Evolutionary conservation across 2,888 invertebrate species (phyloP), one percentile per base, ranked within the genome.

Genomic region (Petrolisthes manimaculis): DNA sequence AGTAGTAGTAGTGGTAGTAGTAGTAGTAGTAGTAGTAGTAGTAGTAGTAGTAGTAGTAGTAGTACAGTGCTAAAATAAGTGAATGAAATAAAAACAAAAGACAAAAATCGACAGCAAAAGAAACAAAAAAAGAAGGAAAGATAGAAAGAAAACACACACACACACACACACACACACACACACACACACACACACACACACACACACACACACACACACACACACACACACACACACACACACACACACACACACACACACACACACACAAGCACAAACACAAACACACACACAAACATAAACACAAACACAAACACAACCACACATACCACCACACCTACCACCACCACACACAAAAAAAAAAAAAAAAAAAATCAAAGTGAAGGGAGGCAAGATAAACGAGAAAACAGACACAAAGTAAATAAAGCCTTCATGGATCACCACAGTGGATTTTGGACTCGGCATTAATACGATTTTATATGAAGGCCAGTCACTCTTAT

Each of bases 91-190:
- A 61, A 61, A 1, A 61, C 9, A 61, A 61, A 61, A 2, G 9
- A 18, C 18, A 61, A 61, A 61, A 61, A 61, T 9, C 1, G 1
- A 3, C 1, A 1, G 3, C 1, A 1, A 18, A 18, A 18, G 1
- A 0, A 61, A 12, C 1, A 1, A 12, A 18, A 61, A 61, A 61
- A 18, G 61, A 61, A 61, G 3, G 61, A 18, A 61, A 61, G 61
- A 18, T 2, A 1, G 61, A 61, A 61, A 18, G 61, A 18, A 61
- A 61, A 3, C 61, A 61, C 61, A 61, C 61, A 61, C 61, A 61
- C 61, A 61, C 61, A 61, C 61, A 61, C 61, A 61, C 61, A 61
- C 61, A 61, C 61, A 61, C 61, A 61, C 61, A 61, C 61, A 61
- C 61, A 61, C 61, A 61, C 61, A 61, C 61, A 61, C 61, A 61